Evolutionary conservation across 2,888 invertebrate genomes (phyloP), one percentile per base, ranked within the genome.

Genomic region (Trichopria drosophilae): DNA sequence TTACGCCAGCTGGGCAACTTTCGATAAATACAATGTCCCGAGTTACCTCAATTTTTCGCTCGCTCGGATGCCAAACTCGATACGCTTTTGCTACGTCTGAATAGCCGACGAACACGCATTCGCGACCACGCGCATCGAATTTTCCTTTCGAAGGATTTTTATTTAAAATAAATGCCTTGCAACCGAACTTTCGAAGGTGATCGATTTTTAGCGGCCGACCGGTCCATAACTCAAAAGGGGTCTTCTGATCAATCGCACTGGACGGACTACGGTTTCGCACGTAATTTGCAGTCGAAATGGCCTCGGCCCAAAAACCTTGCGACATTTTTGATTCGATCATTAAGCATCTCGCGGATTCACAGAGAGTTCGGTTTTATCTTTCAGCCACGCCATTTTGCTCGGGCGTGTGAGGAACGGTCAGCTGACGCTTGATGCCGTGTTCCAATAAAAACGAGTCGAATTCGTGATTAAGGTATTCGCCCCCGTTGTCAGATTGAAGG

Each of bases 311-410:
- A 16, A 55, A 57, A 2, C 16, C 26, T 1, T 53, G 13, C 9
- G 58, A 42, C 3, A 66, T 29, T 4, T 37, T 46, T 7, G 57
- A 43, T 7, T 64, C 53, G 0, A 56, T 16, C 13, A 72, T 7
- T 54, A 71, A 56, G 10, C 61, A 53, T 15, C 66, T 51, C 1
- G 66, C 61, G 37, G 55, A 52, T 9, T 67, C 62, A 10, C 64
- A 49, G 0, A 67, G 34, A 3, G 65, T 69, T 1, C 63, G 49
- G 20, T 67, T 68, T 15, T 58, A 55, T 4, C 66, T 34, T 45
- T 72, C 68, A 6, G 68, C 62, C 1, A 58, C 44, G 1, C 65
- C 69, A 47, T 68, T 71, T 18, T 65, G 31, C 12, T 31, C 15
- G 15, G 31, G 31, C 15, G 31, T 31, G 12, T 31, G 18, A 15